Evolutionary conservation across 2,888 invertebrate genomes (phyloP), one percentile per base, ranked within the genome.

Genomic region (Conops quadrifasciatus): DNA sequence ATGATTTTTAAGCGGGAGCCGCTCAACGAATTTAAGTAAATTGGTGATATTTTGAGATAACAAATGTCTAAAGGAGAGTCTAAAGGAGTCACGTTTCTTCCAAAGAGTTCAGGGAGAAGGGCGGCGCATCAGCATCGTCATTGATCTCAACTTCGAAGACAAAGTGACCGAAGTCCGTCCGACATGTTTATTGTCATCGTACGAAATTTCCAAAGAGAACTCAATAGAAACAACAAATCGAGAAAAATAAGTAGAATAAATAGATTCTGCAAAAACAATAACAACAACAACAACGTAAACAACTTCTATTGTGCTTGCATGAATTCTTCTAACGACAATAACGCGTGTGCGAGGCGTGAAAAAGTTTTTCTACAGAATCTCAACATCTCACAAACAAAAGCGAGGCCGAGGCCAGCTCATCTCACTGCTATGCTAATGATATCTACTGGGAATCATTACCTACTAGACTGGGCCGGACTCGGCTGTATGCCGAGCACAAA

Each of bases 281-380:
- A 53, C 63, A 75, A 68, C 63, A 74, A 63, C 45, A 71, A 69
- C 67, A 73, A 70, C 19, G 75, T 74, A 73, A 75, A 69, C 73
- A 62, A 53, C 21, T 26, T 58, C 58, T 58, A 26, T 58, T 15
- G 21, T 28, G 9, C 9, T 9, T 36, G 60, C 24, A 13, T 30
- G 13, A 51, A n/a, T 28, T 30, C 43, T 24, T 56, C 36, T 66
- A 56, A 66, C 53, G 43, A 30, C 24, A 47, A 58, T 24, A 24
- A 51, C 24, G 49, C 60, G 53, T 62, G 53, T 26, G 24, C 60
- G 68, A 68, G 68, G 68, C 68, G 68, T 68, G 62, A 68, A 68
- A 60, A 24, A 51, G 51, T 60, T 62, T 68, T 68, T 68, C 68
- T 51, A 28, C 21, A 36, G 62, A 68, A 68, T 49, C 51, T 30